Evolutionary conservation across 2,797 vertebrate genomes (phyloP).

Genomic region (Neosilurus hyrtlii): DNA sequence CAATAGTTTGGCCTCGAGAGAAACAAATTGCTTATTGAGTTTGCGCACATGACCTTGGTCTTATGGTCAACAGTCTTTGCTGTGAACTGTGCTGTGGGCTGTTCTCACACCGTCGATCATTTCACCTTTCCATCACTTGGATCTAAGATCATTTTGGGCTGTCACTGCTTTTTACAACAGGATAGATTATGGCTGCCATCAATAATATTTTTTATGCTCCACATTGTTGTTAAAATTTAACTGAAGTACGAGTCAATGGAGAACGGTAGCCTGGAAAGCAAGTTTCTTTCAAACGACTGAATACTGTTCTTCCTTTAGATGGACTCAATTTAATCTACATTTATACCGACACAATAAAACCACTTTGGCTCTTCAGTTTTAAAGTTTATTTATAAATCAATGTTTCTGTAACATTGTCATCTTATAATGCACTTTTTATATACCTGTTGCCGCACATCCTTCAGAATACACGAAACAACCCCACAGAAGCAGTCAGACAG

Average conservation of each 20-base stretch:
- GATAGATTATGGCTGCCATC: conserved; percentile 59
- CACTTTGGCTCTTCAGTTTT: not conserved
- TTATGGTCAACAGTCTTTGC: conserved; percentile 12
- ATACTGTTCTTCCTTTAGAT: conserved; percentile 26
- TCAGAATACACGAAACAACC: not conserved
- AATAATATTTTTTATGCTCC: conserved; percentile 57
- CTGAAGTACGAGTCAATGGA: conserved; percentile 49
- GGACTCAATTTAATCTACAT: not conserved
- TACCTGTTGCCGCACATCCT: not conserved
- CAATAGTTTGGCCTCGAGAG: conserved; percentile 32
- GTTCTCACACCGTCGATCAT: conserved; percentile 31
- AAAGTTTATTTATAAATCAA: not conserved
- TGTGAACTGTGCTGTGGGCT: not conserved
- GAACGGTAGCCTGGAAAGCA: conserved; percentile 52
- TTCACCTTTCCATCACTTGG: conserved; percentile 11
- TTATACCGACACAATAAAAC: not conserved
- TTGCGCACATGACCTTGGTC: conserved; percentile 24
- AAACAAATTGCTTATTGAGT: conserved; percentile 37
- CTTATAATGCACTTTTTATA: not conserved
- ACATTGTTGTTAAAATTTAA: conserved; percentile 71
- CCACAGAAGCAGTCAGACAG: not conserved
- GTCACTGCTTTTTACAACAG: conserved; percentile 60
- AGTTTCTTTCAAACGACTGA: conserved; percentile 44
- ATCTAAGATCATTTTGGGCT: conserved; percentile 28
- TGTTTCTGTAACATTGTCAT: not conserved